Conservation (phyloP, 2,888 invertebrate species). For the Lamproptera curius region DNA sequence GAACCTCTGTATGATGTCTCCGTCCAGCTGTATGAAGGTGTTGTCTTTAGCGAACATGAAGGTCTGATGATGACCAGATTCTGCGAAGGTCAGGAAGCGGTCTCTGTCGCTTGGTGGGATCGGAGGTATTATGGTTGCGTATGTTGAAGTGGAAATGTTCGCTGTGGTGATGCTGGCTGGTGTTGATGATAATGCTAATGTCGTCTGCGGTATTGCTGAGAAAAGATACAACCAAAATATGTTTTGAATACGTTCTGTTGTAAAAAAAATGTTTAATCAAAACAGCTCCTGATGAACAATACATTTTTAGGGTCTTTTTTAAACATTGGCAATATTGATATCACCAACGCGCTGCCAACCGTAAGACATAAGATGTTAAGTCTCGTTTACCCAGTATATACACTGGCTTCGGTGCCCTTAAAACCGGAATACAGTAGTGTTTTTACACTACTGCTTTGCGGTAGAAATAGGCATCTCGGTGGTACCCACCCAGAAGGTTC, state of each 20-base stretch:
- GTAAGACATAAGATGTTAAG: no score
- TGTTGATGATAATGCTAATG: slow-evolving; percentile 46
- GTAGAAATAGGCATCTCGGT: no score
- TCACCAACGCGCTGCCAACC: no score
- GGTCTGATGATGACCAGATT: slow-evolving; percentile 90
- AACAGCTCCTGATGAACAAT: not conserved
- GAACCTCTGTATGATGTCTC: slow-evolving; percentile 93
- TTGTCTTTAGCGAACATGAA: slow-evolving; percentile 95
- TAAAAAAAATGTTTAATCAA: not conserved
- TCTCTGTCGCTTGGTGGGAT: slow-evolving; percentile 87
- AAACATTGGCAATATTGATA: no score
- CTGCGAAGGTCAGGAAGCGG: slow-evolving; percentile 89
- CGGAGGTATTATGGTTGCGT: slow-evolving; percentile 75
- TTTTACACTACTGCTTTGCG: no score
- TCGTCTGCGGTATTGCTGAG: slow-evolving; percentile 59
- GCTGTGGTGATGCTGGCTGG: slow-evolving; percentile 57
- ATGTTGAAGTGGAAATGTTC: slow-evolving; percentile 59
- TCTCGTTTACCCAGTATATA: no score
- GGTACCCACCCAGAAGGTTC: no score
- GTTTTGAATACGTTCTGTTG: slow-evolving; percentile 5
- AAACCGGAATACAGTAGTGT: no score
- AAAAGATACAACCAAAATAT: no score
- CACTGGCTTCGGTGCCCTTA: no score
- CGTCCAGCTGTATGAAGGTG: slow-evolving; percentile 93
- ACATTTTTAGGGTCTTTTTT: not conserved